Evolutionary conservation across 1,140 invertebrate species (phyloP).

Genomic region (Philopotamus ludificatus): DNA sequence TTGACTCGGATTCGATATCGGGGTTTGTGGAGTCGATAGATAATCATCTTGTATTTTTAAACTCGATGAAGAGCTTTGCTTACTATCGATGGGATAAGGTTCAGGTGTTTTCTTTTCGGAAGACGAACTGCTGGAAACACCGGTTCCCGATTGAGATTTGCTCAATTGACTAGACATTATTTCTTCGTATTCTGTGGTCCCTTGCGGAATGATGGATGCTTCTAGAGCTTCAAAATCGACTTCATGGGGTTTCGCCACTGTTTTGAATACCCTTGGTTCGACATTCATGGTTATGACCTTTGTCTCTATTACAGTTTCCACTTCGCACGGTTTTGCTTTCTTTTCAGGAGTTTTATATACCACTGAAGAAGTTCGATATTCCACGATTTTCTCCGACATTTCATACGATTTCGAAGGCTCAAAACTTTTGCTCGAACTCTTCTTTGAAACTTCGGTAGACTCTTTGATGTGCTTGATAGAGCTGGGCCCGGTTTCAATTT

Average conservation of each 20-base stretch:
- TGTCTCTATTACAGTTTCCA: conserved; percentile 33
- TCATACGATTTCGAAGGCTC: conserved; percentile 38
- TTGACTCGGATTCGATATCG: conserved; percentile 61
- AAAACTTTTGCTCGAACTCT: conserved; percentile 15
- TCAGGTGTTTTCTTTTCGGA: conserved; percentile 33
- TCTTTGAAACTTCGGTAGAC: conserved; percentile 23
- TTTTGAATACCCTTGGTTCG: conserved; percentile 18
- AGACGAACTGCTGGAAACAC: conserved; percentile 31
- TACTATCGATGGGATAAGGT: conserved; percentile 37
- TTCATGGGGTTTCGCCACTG: conserved; percentile 46
- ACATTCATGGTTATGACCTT: conserved; percentile 29
- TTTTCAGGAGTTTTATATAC: conserved; percentile 40
- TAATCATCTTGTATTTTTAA: conserved; percentile 55
- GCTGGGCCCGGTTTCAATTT: conserved; percentile 39
- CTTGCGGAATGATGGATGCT: conserved; percentile 50
- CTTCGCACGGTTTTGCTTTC: conserved; percentile 29
- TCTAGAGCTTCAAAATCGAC: conserved; percentile 48
- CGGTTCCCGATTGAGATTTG: conserved; percentile 33
- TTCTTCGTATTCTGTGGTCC: conserved; percentile 53
- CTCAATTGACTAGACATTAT: conserved; percentile 30
- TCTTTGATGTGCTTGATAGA: conserved; percentile 34
- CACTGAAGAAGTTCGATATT: conserved; percentile 38
- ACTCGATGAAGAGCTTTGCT: conserved; percentile 43
- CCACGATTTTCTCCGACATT: conserved; percentile 37
- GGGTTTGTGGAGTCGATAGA: conserved; percentile 58